Evolutionary conservation across 2,113 vertebrate species (phyloP).

Genomic region (Mustela lutreola): DNA sequence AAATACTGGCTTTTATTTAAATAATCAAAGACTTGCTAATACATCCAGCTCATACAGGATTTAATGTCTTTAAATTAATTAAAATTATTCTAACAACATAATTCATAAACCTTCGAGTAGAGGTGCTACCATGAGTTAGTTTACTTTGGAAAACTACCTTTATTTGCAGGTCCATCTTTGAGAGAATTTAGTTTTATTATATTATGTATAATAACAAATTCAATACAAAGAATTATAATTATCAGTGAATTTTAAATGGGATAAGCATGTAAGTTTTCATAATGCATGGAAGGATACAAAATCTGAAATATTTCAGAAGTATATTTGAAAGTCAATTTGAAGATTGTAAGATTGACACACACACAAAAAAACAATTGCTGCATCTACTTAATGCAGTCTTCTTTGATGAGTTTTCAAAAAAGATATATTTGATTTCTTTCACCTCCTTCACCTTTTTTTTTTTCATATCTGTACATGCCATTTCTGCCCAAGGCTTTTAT

Average conservation of each 20-base stretch:
- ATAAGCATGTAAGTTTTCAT: background rate
- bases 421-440: slow-evolving; percentile 1
- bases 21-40: slow-evolving; percentile 47
- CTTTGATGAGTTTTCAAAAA: slow-evolving; percentile 3
- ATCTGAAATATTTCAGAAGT: slow-evolving; percentile 47
- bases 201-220: slow-evolving; percentile 32
- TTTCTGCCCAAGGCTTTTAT: background rate
- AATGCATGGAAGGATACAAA: slow-evolving; percentile 49
- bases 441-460: background rate
- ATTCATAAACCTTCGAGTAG: background rate
- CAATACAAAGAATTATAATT: background rate
- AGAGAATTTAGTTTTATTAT: background rate
- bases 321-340: slow-evolving; percentile 50
- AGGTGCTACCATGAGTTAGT: background rate
- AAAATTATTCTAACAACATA: slow-evolving; percentile 45
- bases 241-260: background rate
- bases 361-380: slow-evolving; percentile 30
- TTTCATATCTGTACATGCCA: background rate
- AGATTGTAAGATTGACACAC: background rate
- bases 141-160: background rate
- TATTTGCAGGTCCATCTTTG: slow-evolving; percentile 12
- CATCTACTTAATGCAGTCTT: slow-evolving; percentile 9
- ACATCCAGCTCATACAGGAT: background rate
- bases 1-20: slow-evolving; percentile 16
- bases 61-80: slow-evolving; percentile 18